Evolutionary conservation across 2,797 vertebrate genomes (phyloP), one percentile per base, ranked within the genome.

Genomic region (Halcyon leucocephala): DNA sequence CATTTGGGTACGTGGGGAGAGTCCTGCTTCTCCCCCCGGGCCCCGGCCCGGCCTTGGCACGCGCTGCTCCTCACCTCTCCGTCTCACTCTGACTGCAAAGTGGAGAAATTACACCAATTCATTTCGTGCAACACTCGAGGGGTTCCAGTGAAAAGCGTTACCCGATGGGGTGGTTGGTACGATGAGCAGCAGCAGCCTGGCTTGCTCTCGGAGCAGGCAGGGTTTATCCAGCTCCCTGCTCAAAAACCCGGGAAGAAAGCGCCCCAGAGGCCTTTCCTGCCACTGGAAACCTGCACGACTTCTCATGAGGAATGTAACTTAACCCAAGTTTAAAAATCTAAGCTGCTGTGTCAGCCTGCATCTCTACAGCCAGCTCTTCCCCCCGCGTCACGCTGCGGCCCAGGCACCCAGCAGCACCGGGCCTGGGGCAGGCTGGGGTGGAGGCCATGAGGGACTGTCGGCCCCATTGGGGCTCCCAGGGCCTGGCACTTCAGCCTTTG

Each of bases 231-330:
- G 39, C 24, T 17, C 21, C 22, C 33, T 55, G 54, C 70, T 62
- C 2, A 0, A 67, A 83, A 66, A 13, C 29, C 46, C 28, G 6
- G n/a, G 35, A 77, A 69, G 44, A 73, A 85, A 70, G 39, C 21
- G 31, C 12, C 33, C 12, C 7, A 9, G 28, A 54, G 35, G 39
- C 60, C 52, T 61, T 54, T 46, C 55, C 57, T 62, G 42, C 41
- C 29, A 21, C 39, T 12, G 13, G 28, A 79, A 89, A 26, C 37
- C 39, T 62, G 58, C 2, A 0, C 2, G 57, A 20, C 16, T 44
- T 26, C 6, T 6, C 72, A 62, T 0, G 0, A 22, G 21, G n/a
- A 33, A 49, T 3, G 0, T 10, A 62, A 72, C 10, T 12, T 29
- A 24, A 31, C 2, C 1, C 3, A 18, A 20, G 49, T 44, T 78